Conservation (phyloP, 2,113 vertebrate genomes). For the Tragelaphus imberbis region DNA sequence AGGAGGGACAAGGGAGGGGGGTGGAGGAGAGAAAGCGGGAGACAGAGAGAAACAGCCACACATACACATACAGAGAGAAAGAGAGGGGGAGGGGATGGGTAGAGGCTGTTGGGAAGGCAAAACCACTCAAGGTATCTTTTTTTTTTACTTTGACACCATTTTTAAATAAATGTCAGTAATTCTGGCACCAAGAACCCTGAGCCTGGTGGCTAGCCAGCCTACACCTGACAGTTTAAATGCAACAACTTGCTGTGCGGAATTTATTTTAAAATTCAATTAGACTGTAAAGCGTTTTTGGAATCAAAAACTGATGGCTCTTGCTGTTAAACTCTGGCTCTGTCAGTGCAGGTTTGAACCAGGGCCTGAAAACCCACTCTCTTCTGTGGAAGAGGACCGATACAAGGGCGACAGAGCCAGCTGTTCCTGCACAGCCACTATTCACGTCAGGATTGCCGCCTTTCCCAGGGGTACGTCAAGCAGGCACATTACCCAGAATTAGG, state of each 20-base stretch:
- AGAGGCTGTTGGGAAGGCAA: background rate
- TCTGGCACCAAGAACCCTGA: background rate
- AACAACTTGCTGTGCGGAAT: background rate
- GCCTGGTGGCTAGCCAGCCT: background rate
- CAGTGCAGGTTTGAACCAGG: background rate
- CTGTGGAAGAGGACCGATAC: background rate
- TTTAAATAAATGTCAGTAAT: background rate
- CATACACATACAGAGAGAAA: background rate
- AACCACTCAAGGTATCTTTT: background rate
- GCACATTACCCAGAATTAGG: background rate
- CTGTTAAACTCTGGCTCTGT: background rate
- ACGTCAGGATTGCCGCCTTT: background rate
- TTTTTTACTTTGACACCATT: background rate
- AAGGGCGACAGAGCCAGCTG: no score
- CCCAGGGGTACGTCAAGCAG: background rate
- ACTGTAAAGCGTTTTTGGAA: slow-evolving; percentile 32
- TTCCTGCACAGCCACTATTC: background rate
- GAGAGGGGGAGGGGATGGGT: background rate
- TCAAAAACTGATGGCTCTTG: background rate
- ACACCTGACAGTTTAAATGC: background rate
- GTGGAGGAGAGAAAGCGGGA: background rate
- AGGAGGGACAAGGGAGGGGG: background rate
- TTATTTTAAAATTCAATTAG: background rate
- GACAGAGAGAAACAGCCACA: background rate
- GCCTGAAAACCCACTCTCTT: background rate